A percentile compares a stretch with the other conserved stretches of the same genome.
Conservation (phyloP, 2,888 invertebrate species). For the Patella pellucida region DNA sequence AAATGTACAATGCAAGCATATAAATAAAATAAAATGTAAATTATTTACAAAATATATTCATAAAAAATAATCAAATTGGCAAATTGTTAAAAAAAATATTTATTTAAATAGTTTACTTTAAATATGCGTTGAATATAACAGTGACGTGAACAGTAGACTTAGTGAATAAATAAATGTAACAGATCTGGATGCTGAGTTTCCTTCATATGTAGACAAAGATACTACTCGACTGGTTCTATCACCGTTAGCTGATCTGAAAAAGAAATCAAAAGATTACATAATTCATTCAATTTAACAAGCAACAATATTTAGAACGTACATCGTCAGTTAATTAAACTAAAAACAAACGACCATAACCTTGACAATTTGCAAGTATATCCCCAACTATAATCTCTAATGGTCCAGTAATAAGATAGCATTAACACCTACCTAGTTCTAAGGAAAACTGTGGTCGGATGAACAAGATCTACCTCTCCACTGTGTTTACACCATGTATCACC, state of each 20-base stretch:
- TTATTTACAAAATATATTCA: no score
- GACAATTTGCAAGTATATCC: no score
- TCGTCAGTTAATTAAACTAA: no score
- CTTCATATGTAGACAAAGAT: background rate
- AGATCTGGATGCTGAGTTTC: background rate
- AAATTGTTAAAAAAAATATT: no score
- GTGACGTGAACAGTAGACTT: background rate
- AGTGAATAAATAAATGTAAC: background rate
- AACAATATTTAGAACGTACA: no score
- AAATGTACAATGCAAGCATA: no score
- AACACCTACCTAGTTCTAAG: background rate
- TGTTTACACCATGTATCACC: conserved; percentile 37
- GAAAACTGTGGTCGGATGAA: background rate
- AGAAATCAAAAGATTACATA: background rate
- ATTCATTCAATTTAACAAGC: no score
- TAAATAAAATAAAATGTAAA: no score
- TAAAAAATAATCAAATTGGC: no score
- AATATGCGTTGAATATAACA: background rate
- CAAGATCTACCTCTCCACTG: background rate
- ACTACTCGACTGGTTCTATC: conserved; percentile 16
- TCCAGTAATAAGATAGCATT: background rate
- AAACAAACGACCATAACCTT: no score
- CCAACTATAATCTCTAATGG: no score
- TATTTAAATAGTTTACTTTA: no score
- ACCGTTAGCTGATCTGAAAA: conserved; percentile 19